Evolutionary conservation across 1,140 invertebrate genomes (phyloP).

Genomic region (Nasonia vitripennis): DNA sequence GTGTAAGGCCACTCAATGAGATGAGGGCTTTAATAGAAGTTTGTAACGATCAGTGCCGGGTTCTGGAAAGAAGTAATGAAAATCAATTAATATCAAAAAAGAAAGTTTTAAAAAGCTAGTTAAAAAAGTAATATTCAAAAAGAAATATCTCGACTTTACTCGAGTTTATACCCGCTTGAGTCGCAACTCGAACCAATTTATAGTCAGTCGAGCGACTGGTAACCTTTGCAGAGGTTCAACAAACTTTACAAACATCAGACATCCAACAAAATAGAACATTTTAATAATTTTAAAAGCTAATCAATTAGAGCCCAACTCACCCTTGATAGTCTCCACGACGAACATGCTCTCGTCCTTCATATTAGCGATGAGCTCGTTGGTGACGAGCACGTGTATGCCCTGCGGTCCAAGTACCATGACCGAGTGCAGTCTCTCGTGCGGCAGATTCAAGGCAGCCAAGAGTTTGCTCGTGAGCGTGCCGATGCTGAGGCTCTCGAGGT

Average conservation of each 20-base stretch:
- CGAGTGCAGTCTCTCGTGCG: conserved; percentile 77
- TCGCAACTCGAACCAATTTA: too few relatives aligned
- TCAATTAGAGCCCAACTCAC: conserved; percentile 57
- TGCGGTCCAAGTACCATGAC: conserved; percentile 85
- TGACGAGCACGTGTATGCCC: conserved; percentile 84
- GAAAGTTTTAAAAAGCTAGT: neutral
- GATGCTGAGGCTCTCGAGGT: conserved; percentile 82
- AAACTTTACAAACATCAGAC: too few relatives aligned
- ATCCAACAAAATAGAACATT: too few relatives aligned
- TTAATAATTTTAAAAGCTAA: neutral
- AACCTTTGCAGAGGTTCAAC: neutral
- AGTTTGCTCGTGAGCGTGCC: conserved; percentile 83
- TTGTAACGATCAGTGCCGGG: conserved; percentile 62
- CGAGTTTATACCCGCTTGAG: neutral
- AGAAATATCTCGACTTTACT: neutral
- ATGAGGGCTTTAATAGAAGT: conserved; percentile 62
- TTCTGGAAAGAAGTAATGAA: conserved; percentile 52
- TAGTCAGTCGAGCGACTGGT: neutral
- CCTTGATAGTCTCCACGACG: conserved; percentile 76
- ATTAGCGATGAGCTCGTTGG: conserved; percentile 82
- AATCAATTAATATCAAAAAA: neutral
- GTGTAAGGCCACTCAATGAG: conserved; percentile 34
- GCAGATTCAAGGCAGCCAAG: conserved; percentile 76
- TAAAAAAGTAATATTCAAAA: neutral
- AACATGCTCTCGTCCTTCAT: conserved; percentile 82